Percentiles rank a stretch among this genome's conserved stretches.
These are phyloP conservation scores for Lepidochitona cinerea DNA, from an alignment of 2,888 invertebrate genomes.

Conservation along the genomic window DNA sequence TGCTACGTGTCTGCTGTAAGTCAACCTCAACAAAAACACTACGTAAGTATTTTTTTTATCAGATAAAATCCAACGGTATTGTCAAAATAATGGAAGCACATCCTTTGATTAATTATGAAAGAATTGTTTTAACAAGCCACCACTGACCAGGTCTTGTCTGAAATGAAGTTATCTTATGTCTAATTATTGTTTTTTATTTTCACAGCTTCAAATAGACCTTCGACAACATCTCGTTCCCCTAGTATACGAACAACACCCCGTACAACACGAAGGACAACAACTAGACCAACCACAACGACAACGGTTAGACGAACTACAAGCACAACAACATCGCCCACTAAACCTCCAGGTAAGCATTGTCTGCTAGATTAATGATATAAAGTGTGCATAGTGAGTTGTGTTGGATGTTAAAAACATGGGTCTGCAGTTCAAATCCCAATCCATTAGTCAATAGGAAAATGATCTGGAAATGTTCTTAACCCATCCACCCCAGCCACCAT, in stretches of 20 bases:
- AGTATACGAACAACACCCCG: not conserved
- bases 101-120: not conserved
- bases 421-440: not conserved
- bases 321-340: not conserved
- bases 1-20: not conserved
- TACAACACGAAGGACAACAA: not conserved
- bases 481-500: no score
- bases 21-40: not conserved
- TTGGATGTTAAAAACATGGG: not conserved
- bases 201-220: not conserved
- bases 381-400: not conserved
- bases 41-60: not conserved
- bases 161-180: not conserved
- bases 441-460: not conserved
- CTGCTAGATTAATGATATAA: not conserved
- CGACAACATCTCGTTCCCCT: not conserved
- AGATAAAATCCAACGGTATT: not conserved
- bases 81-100: no score
- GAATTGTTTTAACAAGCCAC: not conserved
- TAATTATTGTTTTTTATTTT: not conserved
- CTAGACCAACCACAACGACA: not conserved
- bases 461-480: no score
- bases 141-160: not conserved
- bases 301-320: not conserved
- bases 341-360: not conserved